These are phyloP conservation scores for Drosophila sordidula DNA, from an alignment of 2,888 invertebrate genomes.

Conservation along the genomic window DNA sequence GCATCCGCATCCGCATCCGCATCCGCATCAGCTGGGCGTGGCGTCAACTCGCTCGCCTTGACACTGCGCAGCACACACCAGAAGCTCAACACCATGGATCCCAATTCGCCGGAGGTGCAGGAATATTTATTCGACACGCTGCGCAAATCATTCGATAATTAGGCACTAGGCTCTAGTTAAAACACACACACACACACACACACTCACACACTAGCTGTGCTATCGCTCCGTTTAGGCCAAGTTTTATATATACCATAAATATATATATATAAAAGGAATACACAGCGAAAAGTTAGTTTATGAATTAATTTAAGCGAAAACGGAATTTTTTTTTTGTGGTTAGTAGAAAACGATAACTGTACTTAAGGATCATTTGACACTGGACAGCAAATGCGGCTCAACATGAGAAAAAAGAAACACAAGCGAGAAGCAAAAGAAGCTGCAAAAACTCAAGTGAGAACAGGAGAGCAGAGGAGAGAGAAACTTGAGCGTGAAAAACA, in stretches of 20 bases:
- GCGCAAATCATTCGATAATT: slow-evolving; percentile 89
- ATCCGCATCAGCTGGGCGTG: slow-evolving; percentile 27
- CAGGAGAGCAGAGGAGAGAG: no score
- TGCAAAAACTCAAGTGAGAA: no score
- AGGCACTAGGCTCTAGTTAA: slow-evolving; percentile 37
- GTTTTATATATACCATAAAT: slow-evolving; percentile 62
- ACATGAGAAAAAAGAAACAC: neutral
- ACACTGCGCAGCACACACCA: slow-evolving; percentile 78
- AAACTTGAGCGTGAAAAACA: no score
- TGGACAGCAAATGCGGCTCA: slow-evolving; percentile 22
- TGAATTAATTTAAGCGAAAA: slow-evolving; percentile 56
- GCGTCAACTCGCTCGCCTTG: slow-evolving; percentile 70
- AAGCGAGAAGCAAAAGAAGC: neutral
- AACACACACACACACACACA: slow-evolving; percentile 10
- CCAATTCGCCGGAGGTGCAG: slow-evolving; percentile 88
- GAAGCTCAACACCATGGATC: slow-evolving; percentile 87
- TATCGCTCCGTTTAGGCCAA: slow-evolving; percentile 70
- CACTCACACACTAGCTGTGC: slow-evolving; percentile 21
- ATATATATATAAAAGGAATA: slow-evolving; percentile 22
- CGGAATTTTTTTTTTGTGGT: slow-evolving; percentile 51
- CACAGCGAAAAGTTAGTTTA: slow-evolving; percentile 48
- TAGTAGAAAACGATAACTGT: neutral
- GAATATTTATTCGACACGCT: slow-evolving; percentile 90
- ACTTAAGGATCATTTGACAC: slow-evolving; percentile 10
- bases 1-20: slow-evolving; percentile 10